phyloP scores from a whole-genome alignment of 2,113 vertebrate genomes.

The Sylvilagus bachmani region DNA sequence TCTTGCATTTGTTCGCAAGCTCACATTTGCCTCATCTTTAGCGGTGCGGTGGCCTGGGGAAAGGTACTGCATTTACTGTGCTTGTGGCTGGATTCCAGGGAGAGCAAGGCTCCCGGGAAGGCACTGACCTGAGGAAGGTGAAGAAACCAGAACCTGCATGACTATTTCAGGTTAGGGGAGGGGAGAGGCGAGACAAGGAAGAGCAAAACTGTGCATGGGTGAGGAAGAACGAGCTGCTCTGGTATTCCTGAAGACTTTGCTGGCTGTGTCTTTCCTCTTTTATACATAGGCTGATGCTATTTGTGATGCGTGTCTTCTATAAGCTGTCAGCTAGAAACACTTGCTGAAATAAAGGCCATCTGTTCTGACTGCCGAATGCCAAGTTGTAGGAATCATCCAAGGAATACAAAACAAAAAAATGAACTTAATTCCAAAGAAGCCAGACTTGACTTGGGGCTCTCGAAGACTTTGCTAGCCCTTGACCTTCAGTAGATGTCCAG shows the following conservation, averaged over 20 bases:
- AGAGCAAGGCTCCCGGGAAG: not conserved
- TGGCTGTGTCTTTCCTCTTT: not conserved
- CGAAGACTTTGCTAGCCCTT: not conserved
- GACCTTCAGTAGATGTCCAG: not conserved
- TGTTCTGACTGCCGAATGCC: not conserved
- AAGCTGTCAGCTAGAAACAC: conserved; percentile 15
- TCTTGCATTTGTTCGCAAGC: not conserved
- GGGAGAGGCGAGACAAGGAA: not conserved
- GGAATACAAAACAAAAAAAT: not conserved
- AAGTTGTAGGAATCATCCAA: not conserved
- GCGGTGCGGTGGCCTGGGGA: not conserved
- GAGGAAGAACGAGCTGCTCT: no score
- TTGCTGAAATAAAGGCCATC: conserved; percentile 16
- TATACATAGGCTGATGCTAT: not conserved
- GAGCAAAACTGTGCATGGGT: not conserved
- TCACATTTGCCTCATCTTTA: not conserved
- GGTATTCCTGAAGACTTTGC: not conserved
- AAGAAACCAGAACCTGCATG: not conserved
- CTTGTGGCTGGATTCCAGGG: not conserved
- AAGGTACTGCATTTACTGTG: not conserved
- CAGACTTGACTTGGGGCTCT: not conserved
- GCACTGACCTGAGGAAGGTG: not conserved
- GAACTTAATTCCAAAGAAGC: not conserved
- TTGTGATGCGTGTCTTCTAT: not conserved
- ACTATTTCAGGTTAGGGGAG: not conserved